These are phyloP conservation scores for Pelobates cultripes DNA, from an alignment of 2,797 vertebrate species.

Conservation along the genomic window DNA sequence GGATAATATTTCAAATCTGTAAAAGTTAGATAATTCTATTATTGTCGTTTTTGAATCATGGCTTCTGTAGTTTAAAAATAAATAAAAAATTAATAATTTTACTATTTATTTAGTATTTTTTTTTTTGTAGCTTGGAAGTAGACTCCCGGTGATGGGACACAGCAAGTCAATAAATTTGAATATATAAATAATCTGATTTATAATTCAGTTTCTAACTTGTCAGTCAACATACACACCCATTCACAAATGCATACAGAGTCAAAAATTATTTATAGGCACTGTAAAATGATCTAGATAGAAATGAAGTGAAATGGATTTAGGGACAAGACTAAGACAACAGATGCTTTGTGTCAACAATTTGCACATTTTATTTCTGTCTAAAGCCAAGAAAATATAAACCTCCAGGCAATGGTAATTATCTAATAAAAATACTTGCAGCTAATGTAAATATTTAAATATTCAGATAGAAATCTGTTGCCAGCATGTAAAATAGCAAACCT, in stretches of 20 bases:
- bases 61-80: too few relatives aligned
- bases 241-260: background rate
- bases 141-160: background rate
- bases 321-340: background rate
- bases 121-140: background rate
- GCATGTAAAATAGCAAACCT: background rate
- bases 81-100: too few relatives aligned
- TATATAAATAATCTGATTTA: background rate
- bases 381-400: background rate
- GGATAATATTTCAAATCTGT: too few relatives aligned
- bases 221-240: background rate
- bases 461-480: background rate
- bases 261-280: constrained; percentile 5
- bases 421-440: background rate
- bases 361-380: background rate
- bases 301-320: background rate
- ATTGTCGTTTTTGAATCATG: too few relatives aligned
- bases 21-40: too few relatives aligned
- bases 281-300: constrained; percentile 6
- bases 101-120: too few relatives aligned
- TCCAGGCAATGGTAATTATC: background rate
- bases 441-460: background rate
- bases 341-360: constrained; percentile 10
- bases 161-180: background rate
- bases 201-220: background rate